A percentile compares a stretch with the other conserved stretches of the same genome.
phyloP scores from a whole-genome alignment of 30 jellyfish, hydroid and myxozoan genomes.

The Nemopilema nomurai region DNA sequence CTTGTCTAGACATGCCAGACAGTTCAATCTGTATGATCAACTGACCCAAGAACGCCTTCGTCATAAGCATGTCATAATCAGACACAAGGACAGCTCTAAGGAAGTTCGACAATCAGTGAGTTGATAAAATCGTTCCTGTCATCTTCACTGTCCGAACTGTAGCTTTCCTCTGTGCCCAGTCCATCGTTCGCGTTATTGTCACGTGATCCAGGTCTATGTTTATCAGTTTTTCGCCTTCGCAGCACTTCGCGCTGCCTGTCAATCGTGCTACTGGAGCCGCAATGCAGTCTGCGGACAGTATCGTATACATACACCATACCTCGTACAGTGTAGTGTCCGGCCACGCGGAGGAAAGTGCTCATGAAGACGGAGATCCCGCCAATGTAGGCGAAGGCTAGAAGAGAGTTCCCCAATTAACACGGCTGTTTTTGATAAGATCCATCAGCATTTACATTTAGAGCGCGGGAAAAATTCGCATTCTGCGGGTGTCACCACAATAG shows the following conservation, averaged over 20 bases:
- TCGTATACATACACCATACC: constrained; percentile 48
- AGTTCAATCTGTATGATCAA: too few relatives aligned
- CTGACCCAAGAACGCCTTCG: too few relatives aligned
- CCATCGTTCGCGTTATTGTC: constrained; percentile 16
- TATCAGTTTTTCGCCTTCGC: not conserved
- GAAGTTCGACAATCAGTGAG: constrained; percentile 47
- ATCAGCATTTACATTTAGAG: not conserved
- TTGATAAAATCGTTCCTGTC: constrained; percentile 57
- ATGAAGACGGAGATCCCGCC: constrained; percentile 95
- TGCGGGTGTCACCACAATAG: too few relatives aligned
- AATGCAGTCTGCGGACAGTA: constrained; percentile 9
- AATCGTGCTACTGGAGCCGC: constrained; percentile 43
- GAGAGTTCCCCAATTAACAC: not conserved
- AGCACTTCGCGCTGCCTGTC: not conserved
- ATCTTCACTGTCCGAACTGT: constrained; percentile 58
- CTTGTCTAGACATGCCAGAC: too few relatives aligned
- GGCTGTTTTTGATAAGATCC: not conserved
- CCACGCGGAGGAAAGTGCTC: constrained; percentile 78
- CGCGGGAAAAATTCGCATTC: too few relatives aligned
- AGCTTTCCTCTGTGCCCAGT: constrained; percentile 20
- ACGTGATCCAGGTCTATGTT: not conserved
- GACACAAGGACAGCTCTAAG: not conserved
- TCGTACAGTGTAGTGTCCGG: constrained; percentile 84
- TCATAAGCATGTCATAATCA: too few relatives aligned
- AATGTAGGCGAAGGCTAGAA: constrained; percentile 87